Base-by-base conservation (phyloP, 2,113 vertebrate species). In the Trochalopteron elliotii region DNA sequence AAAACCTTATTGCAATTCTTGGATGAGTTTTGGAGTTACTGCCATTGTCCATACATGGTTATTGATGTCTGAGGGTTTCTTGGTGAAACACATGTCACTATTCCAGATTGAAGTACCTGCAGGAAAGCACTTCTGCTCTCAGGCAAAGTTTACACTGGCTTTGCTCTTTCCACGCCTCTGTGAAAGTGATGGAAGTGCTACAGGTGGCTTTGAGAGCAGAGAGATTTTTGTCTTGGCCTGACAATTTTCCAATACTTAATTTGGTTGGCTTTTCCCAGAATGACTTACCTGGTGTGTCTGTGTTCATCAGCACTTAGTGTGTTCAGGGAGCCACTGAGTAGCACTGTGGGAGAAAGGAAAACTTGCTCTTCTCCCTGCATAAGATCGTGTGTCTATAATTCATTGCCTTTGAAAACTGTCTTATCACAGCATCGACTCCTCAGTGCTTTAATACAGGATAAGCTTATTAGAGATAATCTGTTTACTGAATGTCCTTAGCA, bases 391-490 rank as follows among this genome's bases (percentile, higher is more conserved):
- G 61, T 81, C 83, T 97, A 11, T 88, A 91, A 97, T 96, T 97
- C 93, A 91, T 91, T 94, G 97, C 84, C 94, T 97, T 95, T 97
- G 94, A 96, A 97, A 95, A 93, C 80, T 39, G 80, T 65, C 45
- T 97, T 97, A 98, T 97, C 96, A 76, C 77, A 87, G 88, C 70
- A 97, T 96, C 74, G 1, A 82, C 72, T 96, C 87, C 96, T 98
- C 96, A 96, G 91, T 47, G 47, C 65, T 70, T 98, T 97, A 97
- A 97, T 96, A 76, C 33, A 63, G 91, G 70, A 85, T 96, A 97
- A 98, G 94, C 84, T 96, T 94, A 95, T 98, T 97, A 97, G 56
- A 93, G 81, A 85, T 89, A 96, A 96, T 95, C 72, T 76, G 87
- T 97, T 91, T 87, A 96, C 85, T 33, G 24, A 96, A 84, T 75